Evolutionary conservation across 2,113 vertebrate genomes (phyloP).

Genomic region (Heterocephalus glaber): DNA sequence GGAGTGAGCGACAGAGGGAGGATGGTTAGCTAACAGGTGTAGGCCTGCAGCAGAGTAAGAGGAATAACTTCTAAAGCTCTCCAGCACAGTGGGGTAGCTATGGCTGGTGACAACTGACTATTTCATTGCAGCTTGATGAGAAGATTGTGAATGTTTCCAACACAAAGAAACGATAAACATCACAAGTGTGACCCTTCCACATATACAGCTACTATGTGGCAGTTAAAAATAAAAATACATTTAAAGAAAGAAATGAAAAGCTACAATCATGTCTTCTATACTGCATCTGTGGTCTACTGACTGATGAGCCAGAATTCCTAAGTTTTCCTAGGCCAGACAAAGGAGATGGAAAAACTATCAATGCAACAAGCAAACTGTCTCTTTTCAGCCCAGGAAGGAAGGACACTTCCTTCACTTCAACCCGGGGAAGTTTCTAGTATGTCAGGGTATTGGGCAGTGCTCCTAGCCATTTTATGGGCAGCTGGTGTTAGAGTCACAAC

Average conservation of each 20-base stretch:
- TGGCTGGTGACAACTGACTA: background rate
- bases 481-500: background rate
- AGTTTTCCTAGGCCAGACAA: background rate
- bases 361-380: background rate
- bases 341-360: background rate
- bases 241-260: background rate
- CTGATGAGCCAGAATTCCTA: background rate
- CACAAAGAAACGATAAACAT: background rate
- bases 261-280: background rate
- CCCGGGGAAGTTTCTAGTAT: background rate
- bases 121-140: background rate
- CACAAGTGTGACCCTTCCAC: background rate
- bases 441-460: background rate
- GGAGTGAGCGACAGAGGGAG: background rate
- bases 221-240: background rate
- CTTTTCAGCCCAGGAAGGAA: background rate
- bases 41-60: background rate
- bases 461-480: background rate
- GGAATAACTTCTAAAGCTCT: background rate
- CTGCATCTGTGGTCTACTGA: background rate
- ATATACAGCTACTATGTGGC: background rate
- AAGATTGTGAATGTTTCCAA: background rate
- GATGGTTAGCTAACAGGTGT: background rate
- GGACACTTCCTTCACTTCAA: background rate
- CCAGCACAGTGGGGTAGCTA: background rate